phyloP scores from a whole-genome alignment of 2,797 vertebrate genomes.

The Balearica regulorum region DNA sequence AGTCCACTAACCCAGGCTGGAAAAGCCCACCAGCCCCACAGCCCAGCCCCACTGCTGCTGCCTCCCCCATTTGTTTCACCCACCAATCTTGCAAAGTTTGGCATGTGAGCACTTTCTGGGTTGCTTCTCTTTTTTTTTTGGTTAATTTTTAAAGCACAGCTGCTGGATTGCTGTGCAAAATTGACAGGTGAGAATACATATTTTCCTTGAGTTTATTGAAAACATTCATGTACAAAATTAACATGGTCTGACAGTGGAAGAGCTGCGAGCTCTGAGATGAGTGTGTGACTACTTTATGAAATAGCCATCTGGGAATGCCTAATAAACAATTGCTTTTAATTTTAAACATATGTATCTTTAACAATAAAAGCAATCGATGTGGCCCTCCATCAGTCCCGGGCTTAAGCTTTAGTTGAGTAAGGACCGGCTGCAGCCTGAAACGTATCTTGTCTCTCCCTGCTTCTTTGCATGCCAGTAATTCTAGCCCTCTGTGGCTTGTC shows the following conservation, averaged over 20 bases:
- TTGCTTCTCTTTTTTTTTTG: background rate
- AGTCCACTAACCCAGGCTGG: background rate
- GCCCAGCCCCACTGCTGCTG: background rate
- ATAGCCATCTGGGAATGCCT: background rate
- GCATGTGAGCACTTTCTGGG: background rate
- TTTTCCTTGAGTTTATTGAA: background rate
- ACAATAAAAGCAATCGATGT: background rate
- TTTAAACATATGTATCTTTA: background rate
- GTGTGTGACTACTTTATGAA: background rate
- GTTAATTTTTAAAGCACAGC: background rate
- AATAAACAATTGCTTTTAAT: constrained; percentile 6
- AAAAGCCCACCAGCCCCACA: background rate
- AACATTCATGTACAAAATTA: background rate
- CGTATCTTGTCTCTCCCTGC: background rate
- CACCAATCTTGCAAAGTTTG: background rate
- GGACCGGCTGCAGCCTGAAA: background rate
- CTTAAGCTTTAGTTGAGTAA: background rate
- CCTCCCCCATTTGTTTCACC: background rate
- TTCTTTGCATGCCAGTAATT: background rate
- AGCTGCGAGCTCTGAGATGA: background rate
- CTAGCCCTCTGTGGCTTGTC: background rate
- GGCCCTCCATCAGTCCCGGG: background rate
- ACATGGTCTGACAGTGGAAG: background rate
- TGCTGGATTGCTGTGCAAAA: background rate
- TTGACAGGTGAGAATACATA: background rate